These are phyloP conservation scores for Drosophila nebulosa DNA, from an alignment of 1,140 invertebrate species.

Conservation along the genomic window DNA sequence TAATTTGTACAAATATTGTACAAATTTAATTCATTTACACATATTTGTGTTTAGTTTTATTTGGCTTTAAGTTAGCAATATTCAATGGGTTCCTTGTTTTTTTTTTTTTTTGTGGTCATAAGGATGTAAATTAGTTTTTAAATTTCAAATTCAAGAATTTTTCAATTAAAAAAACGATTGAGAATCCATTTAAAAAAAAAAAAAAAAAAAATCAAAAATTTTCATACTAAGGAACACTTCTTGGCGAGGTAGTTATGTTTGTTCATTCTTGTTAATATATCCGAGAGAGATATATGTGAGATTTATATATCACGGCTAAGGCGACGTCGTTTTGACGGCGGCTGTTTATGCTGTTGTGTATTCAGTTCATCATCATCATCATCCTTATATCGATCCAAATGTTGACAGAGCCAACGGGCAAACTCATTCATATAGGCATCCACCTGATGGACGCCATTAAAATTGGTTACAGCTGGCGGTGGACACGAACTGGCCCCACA, in stretches of 20 bases:
- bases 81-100: too few relatives aligned
- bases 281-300: neutral
- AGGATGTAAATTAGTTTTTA: neutral
- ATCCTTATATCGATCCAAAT: slow-evolving; percentile 44
- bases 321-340: slow-evolving; percentile 16
- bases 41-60: too few relatives aligned
- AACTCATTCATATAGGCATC: slow-evolving; percentile 66
- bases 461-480: slow-evolving; percentile 42
- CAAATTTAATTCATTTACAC: too few relatives aligned
- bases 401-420: slow-evolving; percentile 49
- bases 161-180: too few relatives aligned
- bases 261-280: neutral
- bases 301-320: neutral
- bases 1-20: too few relatives aligned
- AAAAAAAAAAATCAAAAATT: neutral
- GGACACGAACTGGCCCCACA: slow-evolving; percentile 43
- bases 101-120: neutral
- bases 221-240: neutral
- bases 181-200: too few relatives aligned
- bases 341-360: neutral
- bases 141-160: neutral
- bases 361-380: slow-evolving; percentile 25
- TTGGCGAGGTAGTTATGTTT: neutral
- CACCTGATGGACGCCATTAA: slow-evolving; percentile 42
- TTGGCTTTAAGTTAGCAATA: too few relatives aligned